Percentiles rank a stretch among this genome's conserved stretches.
phyloP scores from a whole-genome alignment of 2,797 vertebrate genomes.

The Sebastiscus tertius region DNA sequence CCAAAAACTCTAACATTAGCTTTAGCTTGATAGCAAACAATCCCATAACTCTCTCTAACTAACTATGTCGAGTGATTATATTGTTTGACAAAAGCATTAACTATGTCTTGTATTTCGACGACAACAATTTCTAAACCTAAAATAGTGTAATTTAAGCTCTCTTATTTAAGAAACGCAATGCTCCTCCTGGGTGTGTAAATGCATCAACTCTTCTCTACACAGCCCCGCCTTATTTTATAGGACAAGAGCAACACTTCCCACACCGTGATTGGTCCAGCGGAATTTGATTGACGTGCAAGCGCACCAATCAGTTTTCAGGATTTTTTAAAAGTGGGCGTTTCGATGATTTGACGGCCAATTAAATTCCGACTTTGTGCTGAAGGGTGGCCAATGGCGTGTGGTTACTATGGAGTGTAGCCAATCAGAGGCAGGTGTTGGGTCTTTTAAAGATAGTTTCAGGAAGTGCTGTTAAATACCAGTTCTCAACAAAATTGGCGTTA shows the following conservation, averaged over 20 bases:
- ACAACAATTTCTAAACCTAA: background rate
- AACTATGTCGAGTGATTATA: background rate
- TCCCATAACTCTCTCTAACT: background rate
- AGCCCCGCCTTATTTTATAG: constrained; percentile 60
- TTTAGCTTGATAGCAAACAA: background rate
- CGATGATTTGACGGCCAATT: constrained; percentile 41
- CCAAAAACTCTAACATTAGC: background rate
- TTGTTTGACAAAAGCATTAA: background rate
- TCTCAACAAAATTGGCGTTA: background rate
- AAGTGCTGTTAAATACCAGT: constrained; percentile 77
- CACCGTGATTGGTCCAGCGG: constrained; percentile 21
- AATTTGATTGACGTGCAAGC: constrained; percentile 25
- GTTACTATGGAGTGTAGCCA: constrained; percentile 51
- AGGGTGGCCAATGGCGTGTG: constrained; percentile 56
- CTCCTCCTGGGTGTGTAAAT: no score
- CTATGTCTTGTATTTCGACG: background rate
- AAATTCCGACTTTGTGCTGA: background rate
- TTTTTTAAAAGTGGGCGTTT: background rate
- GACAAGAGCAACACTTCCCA: background rate
- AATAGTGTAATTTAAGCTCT: background rate
- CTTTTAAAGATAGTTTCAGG: constrained; percentile 85
- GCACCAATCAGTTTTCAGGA: constrained; percentile 26
- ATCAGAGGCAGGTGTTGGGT: constrained; percentile 60
- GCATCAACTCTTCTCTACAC: background rate
- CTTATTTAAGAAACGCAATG: rapidly evolving